A percentile compares a stretch with the other conserved stretches of the same genome.
These are phyloP conservation scores for Aleiodes leptofemur DNA, from an alignment of 2,888 invertebrate species.

Conservation along the genomic window DNA sequence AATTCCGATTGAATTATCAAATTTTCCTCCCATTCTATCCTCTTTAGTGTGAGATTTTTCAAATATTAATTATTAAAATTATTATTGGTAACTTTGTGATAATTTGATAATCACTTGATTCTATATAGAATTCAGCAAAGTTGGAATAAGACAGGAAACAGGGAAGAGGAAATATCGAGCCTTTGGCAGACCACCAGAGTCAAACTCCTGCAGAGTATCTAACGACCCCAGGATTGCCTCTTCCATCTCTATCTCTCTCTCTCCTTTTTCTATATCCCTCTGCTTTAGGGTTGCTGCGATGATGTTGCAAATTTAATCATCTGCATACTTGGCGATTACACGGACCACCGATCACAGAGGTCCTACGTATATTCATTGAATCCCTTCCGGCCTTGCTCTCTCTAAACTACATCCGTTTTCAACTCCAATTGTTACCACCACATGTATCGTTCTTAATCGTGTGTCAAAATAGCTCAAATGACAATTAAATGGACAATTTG, in stretches of 20 bases:
- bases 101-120: not conserved
- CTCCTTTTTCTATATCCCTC: constrained; percentile 20
- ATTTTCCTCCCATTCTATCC: no score
- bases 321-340: constrained; percentile 76
- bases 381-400: constrained; percentile 30
- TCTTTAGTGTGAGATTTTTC: no score
- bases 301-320: constrained; percentile 76
- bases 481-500: constrained; percentile 1
- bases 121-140: not conserved
- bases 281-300: constrained; percentile 68
- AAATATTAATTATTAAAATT: no score
- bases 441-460: constrained; percentile 42
- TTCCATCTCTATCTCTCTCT: constrained; percentile 30
- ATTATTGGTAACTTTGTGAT: no score
- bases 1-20: not conserved
- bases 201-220: constrained; percentile 64
- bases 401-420: constrained; percentile 32
- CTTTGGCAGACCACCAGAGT: constrained; percentile 68
- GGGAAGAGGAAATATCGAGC: constrained; percentile 43
- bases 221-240: constrained; percentile 57
- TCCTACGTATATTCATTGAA: constrained; percentile 55
- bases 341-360: constrained; percentile 75
- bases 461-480: constrained; percentile 38
- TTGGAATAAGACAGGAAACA: not conserved
- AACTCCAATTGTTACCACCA: constrained; percentile 46